These are phyloP conservation scores for Phlogophora meticulosa DNA, from an alignment of 2,888 invertebrate genomes.

Conservation along the genomic window DNA sequence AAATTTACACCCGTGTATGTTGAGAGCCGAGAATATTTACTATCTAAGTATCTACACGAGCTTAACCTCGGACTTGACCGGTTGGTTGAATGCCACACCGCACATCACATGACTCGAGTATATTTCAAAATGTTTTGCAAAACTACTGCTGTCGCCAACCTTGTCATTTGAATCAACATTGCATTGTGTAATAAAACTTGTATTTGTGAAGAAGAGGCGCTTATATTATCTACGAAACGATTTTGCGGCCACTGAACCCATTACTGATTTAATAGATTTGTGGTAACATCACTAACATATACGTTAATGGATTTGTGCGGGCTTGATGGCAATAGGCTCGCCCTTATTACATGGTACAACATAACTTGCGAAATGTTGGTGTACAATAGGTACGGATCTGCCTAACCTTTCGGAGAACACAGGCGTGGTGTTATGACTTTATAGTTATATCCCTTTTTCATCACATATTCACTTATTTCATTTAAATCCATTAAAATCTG, in stretches of 20 bases:
- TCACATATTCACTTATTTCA: too few relatives aligned
- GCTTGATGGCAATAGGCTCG: too few relatives aligned
- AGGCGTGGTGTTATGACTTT: too few relatives aligned
- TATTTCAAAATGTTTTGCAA: conserved; percentile 60
- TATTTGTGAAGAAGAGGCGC: conserved; percentile 3
- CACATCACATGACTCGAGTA: conserved; percentile 55
- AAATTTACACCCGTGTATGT: neutral
- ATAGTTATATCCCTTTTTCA: too few relatives aligned
- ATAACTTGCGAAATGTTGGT: too few relatives aligned
- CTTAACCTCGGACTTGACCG: conserved; percentile 65
- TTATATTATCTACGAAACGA: conserved; percentile 14
- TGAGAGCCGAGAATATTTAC: conserved; percentile 8
- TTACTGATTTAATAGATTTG: neutral
- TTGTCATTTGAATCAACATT: conserved; percentile 51
- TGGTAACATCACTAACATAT: neutral
- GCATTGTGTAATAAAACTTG: conserved; percentile 18
- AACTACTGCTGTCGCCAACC: conserved; percentile 45
- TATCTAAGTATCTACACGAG: conserved; percentile 10
- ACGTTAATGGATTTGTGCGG: too few relatives aligned
- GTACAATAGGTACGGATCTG: too few relatives aligned
- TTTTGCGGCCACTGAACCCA: conserved; percentile 40
- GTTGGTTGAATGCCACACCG: conserved; percentile 50
- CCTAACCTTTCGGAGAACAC: too few relatives aligned
- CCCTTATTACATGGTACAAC: too few relatives aligned
- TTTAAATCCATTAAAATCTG: too few relatives aligned